Conservation (phyloP, 2,113 vertebrate species). For the Uropsilus gracilis region DNA sequence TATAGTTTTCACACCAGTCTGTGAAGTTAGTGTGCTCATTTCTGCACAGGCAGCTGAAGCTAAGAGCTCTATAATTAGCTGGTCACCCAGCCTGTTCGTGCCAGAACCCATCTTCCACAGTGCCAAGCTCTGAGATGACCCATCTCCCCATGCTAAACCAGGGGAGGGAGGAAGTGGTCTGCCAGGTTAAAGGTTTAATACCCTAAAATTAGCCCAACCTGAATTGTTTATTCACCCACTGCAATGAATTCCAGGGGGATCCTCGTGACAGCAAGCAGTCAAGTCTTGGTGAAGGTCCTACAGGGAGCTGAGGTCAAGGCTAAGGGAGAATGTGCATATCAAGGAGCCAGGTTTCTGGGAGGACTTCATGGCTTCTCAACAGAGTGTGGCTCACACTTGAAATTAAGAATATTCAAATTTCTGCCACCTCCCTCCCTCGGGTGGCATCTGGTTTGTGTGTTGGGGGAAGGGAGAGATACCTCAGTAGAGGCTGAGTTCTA, state of each 20-base stretch:
- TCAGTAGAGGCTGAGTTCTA: not conserved
- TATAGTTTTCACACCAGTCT: not conserved
- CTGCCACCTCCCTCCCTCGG: not conserved
- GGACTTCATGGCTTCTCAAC: not conserved
- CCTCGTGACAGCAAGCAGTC: not conserved
- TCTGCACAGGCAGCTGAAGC: not conserved
- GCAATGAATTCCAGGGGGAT: not conserved
- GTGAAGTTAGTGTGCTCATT: not conserved
- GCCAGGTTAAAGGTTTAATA: too few species aligned
- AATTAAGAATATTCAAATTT: rapidly evolving
- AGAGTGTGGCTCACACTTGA: not conserved
- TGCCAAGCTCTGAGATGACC: not conserved
- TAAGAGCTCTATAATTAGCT: not conserved
- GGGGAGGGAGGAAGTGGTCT: not conserved
- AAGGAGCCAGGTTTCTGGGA: not conserved
- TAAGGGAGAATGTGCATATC: not conserved
- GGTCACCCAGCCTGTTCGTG: not conserved
- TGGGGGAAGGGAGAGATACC: not conserved
- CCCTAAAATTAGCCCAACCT: rapidly evolving
- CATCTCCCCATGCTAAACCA: rapidly evolving
- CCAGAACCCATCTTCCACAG: not conserved
- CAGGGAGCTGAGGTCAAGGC: not conserved
- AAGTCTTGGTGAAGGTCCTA: not conserved
- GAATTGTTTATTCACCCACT: not conserved
- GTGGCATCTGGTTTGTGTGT: not conserved